These are phyloP conservation scores for Parotocinclus haroldoi DNA, from an alignment of 2,797 vertebrate species.

Conservation along the genomic window DNA sequence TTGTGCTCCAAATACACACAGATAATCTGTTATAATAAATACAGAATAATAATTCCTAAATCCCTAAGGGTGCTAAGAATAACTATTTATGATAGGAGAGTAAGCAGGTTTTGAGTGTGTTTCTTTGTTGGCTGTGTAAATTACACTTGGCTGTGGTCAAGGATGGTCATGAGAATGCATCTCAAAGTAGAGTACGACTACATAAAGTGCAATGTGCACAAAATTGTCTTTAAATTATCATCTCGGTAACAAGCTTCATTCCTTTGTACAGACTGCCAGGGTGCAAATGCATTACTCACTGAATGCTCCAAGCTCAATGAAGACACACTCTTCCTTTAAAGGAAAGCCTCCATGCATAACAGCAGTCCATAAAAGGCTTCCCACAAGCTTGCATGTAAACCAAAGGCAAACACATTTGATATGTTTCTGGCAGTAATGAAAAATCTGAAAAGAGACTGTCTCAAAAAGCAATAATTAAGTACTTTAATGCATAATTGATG, in stretches of 20 bases:
- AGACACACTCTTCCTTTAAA: conserved; percentile 44
- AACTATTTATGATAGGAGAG: no score
- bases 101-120: no score
- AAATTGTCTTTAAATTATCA: conserved; percentile 11
- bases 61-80: no score
- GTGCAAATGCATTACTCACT: conserved; percentile 32
- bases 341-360: conserved; percentile 31
- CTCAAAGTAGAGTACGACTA: no score
- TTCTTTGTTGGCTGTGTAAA: no score
- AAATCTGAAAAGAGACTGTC: conserved; percentile 10
- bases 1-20: no score
- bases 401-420: conserved; percentile 1
- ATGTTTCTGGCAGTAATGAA: conserved; percentile 17
- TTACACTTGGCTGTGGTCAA: no score
- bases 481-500: conserved; percentile 50
- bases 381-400: conserved; percentile 12
- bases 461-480: conserved; percentile 18
- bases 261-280: not conserved
- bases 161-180: not conserved
- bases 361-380: conserved; percentile 40
- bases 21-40: no score
- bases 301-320: conserved; percentile 24
- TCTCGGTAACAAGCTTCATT: conserved; percentile 36
- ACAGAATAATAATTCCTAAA: no score
- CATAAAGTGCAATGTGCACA: no score